Conservation (phyloP, 2,113 vertebrate species). For the Pedionomus torquatus region DNA sequence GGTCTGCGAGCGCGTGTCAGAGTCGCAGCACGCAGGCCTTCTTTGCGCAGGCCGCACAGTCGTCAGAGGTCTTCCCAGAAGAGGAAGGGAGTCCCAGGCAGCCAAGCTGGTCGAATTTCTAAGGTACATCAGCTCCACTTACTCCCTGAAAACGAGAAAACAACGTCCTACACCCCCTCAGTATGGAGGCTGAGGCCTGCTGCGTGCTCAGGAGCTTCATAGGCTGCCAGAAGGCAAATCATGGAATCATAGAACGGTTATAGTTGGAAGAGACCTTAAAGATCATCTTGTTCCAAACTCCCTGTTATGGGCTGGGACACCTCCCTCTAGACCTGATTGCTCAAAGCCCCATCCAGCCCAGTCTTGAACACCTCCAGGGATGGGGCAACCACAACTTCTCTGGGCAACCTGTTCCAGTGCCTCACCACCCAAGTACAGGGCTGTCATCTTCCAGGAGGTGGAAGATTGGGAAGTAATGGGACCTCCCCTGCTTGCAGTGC, state of each 20-base stretch:
- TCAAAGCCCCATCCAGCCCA: too few species aligned
- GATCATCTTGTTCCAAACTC: too few species aligned
- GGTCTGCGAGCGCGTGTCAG: accelerated
- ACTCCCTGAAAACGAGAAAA: not conserved
- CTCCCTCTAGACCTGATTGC: too few species aligned
- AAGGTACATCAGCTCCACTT: not conserved
- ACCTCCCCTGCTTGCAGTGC: not conserved
- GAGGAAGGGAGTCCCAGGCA: constrained; percentile 48
- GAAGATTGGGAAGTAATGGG: too few species aligned
- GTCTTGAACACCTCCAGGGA: too few species aligned
- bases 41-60: accelerated
- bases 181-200: not conserved
- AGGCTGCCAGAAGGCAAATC: not conserved
- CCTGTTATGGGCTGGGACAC: too few species aligned
- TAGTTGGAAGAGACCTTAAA: too few species aligned
- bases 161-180: not conserved
- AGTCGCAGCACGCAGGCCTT: not conserved
- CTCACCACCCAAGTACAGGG: not conserved
- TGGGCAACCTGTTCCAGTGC: too few species aligned
- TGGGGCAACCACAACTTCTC: too few species aligned
- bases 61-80: not conserved
- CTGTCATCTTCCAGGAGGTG: not conserved
- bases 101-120: constrained; percentile 58
- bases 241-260: too few species aligned
- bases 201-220: accelerated